A percentile compares a stretch with the other conserved stretches of the same genome.
These are phyloP conservation scores for Cordilura impudica DNA, from an alignment of 2,888 invertebrate species.

Conservation along the genomic window DNA sequence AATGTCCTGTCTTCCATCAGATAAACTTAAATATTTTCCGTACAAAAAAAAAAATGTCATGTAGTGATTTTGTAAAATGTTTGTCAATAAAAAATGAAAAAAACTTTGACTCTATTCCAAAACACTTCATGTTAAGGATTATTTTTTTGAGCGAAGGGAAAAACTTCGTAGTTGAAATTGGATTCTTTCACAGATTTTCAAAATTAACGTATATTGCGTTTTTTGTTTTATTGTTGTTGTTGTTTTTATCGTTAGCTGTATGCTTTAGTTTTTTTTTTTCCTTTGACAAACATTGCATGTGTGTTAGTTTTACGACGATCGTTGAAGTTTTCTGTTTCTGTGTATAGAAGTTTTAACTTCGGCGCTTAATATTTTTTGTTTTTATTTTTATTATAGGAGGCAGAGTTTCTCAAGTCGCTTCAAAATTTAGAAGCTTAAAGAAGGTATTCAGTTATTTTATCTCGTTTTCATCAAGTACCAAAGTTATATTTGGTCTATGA, in stretches of 20 bases:
- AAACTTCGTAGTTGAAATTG: neutral
- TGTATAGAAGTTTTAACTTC: neutral
- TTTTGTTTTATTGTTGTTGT: neutral
- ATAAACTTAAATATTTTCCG: conserved; percentile 22
- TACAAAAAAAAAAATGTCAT: neutral
- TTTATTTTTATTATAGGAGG: neutral
- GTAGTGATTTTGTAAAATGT: neutral
- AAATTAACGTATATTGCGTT: neutral
- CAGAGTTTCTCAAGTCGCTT: neutral
- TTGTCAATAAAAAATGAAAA: no score
- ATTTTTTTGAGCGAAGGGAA: neutral
- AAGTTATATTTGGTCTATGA: no score
- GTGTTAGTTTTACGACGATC: neutral
- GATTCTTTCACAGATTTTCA: neutral
- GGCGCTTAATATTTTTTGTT: neutral
- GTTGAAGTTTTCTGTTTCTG: neutral
- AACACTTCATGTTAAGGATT: no score
- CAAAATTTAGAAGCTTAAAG: neutral
- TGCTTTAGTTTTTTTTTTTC: no score
- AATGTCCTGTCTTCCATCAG: conserved; percentile 11
- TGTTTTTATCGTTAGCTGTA: no score
- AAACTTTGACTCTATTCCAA: neutral
- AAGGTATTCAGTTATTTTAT: no score
- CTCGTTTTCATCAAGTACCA: no score
- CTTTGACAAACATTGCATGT: neutral